Conservation (phyloP, 1,140 invertebrate genomes). For the Chymomyza costata region DNA sequence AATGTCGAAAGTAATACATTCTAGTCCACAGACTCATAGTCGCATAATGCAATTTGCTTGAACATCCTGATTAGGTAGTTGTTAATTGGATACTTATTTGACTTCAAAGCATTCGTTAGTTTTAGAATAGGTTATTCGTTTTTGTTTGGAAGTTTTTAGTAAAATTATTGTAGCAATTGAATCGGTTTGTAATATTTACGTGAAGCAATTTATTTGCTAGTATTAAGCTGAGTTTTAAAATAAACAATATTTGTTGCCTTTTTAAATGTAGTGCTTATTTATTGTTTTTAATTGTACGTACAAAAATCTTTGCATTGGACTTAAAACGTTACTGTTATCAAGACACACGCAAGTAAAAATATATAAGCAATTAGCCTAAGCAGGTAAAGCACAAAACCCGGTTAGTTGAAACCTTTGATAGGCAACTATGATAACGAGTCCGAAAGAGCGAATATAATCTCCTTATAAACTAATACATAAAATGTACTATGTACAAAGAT, state of each 20-base stretch:
- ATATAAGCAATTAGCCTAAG: neutral
- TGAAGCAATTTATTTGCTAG: slow-evolving; percentile 61
- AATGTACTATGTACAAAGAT: too few species aligned
- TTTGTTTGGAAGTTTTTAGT: slow-evolving; percentile 46
- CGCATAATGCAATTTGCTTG: neutral
- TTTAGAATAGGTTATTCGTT: slow-evolving; percentile 34
- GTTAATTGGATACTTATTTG: slow-evolving; percentile 49
- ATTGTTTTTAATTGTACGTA: too few species aligned
- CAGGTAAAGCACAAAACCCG: neutral
- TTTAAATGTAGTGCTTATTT: too few species aligned
- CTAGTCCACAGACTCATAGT: slow-evolving; percentile 23
- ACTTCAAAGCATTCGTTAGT: slow-evolving; percentile 20
- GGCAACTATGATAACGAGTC: slow-evolving; percentile 10
- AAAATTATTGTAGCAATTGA: slow-evolving; percentile 41
- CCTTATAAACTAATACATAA: slow-evolving; percentile 17
- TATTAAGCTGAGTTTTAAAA: slow-evolving; percentile 52
- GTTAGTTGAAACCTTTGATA: slow-evolving; percentile 19
- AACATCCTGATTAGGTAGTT: neutral
- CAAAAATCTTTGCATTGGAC: too few species aligned
- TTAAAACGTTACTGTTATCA: too few species aligned
- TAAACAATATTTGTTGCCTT: slow-evolving; percentile 66
- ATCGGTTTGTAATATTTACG: slow-evolving; percentile 27
- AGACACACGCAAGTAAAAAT: too few species aligned
- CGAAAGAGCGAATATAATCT: slow-evolving; percentile 31
- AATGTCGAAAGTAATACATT: neutral